A percentile compares a stretch with the other conserved stretches of the same genome.
These are phyloP conservation scores for Poeciliopsis turrubarensis DNA, from an alignment of 2,113 vertebrate species.

Conservation along the genomic window DNA sequence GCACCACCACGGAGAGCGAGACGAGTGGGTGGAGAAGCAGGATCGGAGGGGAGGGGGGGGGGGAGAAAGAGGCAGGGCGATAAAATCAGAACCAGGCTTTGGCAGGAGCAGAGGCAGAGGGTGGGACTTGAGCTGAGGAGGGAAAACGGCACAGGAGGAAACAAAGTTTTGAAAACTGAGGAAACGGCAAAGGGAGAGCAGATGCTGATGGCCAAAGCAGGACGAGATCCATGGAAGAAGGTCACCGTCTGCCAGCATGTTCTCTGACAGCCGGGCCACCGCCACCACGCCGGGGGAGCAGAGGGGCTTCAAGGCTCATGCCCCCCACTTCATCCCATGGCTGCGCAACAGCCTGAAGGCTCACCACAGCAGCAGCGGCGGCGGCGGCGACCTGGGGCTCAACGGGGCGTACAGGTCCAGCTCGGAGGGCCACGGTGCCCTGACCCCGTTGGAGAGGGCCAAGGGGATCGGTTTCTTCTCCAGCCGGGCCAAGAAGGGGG, in stretches of 20 bases:
- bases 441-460: conserved; percentile 61
- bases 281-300: conserved; percentile 53
- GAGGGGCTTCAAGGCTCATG: conserved; percentile 67
- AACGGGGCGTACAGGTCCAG: conserved; percentile 55
- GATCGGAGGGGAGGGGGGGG: conserved; percentile 13
- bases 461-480: conserved; percentile 69
- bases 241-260: conserved; percentile 74
- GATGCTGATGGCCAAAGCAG: conserved; percentile 61
- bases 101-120: conserved; percentile 35
- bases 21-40: conserved; percentile 53
- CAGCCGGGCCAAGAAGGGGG: conserved; percentile 51
- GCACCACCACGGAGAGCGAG: conserved; percentile 41
- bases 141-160: conserved; percentile 49
- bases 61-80: conserved; percentile 30
- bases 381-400: conserved; percentile 62
- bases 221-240: conserved; percentile 69
- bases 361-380: conserved; percentile 35
- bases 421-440: conserved; percentile 42
- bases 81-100: conserved; percentile 42
- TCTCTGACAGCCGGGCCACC: conserved; percentile 69
- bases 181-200: conserved; percentile 36
- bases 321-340: conserved; percentile 76
- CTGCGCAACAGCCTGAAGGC: conserved; percentile 73
- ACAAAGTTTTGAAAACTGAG: conserved; percentile 69
- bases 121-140: conserved; percentile 44